phyloP scores from a whole-genome alignment of 2,888 invertebrate genomes.

The Drosophila phalerata region DNA sequence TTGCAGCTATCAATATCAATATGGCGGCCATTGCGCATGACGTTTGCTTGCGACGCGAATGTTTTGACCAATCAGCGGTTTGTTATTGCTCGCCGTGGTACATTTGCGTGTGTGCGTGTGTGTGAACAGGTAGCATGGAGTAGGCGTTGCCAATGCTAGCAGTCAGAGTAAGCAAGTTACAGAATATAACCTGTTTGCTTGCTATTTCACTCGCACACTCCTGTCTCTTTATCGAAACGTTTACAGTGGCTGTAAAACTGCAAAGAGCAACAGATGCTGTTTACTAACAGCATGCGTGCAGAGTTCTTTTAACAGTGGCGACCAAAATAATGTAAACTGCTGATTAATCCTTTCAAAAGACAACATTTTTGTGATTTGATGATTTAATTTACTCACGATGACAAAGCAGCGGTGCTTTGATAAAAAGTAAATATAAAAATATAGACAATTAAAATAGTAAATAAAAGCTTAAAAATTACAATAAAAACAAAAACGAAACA shows the following conservation, averaged over 20 bases:
- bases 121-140: conserved; percentile 66
- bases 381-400: too few species aligned
- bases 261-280: conserved; percentile 51
- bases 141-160: conserved; percentile 63
- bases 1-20: conserved; percentile 57
- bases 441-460: too few species aligned
- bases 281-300: conserved; percentile 2
- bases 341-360: too few species aligned
- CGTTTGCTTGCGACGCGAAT: conserved; percentile 23
- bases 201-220: conserved; percentile 52
- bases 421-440: too few species aligned
- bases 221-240: conserved; percentile 12
- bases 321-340: conserved; percentile 4
- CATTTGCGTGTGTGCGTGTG: conserved; percentile 15
- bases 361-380: too few species aligned
- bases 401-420: too few species aligned
- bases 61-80: conserved; percentile 75
- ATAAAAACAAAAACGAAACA: too few species aligned
- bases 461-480: too few species aligned
- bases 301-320: conserved; percentile 28
- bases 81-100: conserved; percentile 54
- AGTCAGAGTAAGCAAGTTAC: conserved; percentile 30
- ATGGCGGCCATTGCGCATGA: conserved; percentile 84
- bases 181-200: conserved; percentile 74
- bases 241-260: conserved; percentile 52